A percentile compares a stretch with the other conserved stretches of the same genome.
These are phyloP conservation scores for Exephanes ischioxanthus DNA, from an alignment of 2,888 invertebrate genomes.

Conservation along the genomic window DNA sequence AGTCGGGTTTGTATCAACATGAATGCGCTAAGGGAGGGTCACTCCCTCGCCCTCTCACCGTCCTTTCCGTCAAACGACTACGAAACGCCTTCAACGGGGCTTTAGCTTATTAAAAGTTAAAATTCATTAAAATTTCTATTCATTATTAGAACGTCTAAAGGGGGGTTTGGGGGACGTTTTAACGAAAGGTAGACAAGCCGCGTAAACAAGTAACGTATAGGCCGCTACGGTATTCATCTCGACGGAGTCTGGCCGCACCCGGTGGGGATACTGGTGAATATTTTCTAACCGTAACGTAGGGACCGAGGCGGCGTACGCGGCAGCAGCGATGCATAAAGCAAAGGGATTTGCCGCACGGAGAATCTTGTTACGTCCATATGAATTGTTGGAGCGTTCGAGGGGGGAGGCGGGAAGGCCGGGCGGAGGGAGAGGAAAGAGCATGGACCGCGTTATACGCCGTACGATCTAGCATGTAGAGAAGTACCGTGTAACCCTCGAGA, in stretches of 20 bases:
- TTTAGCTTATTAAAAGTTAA: conserved; percentile 66
- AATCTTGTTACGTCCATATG: conserved; percentile 67
- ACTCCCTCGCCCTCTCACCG: background rate
- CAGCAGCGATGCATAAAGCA: conserved; percentile 65
- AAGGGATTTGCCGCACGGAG: conserved; percentile 66
- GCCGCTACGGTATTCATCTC: conserved; percentile 40
- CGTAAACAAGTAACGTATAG: conserved; percentile 10
- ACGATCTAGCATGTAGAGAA: conserved; percentile 25
- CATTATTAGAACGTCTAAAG: conserved; percentile 37
- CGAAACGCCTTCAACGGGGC: conserved; percentile 14
- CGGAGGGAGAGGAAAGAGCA: conserved; percentile 54
- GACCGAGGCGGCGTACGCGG: conserved; percentile 18
- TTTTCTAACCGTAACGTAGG: conserved; percentile 61
- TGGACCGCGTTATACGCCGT: conserved; percentile 40
- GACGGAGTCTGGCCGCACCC: conserved; percentile 24
- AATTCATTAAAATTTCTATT: conserved; percentile 68
- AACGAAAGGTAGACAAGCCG: background rate
- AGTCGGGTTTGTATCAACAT: conserved; percentile 33
- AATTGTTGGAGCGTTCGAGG: conserved; percentile 59
- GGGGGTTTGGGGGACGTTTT: background rate
- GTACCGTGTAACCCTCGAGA: conserved; percentile 30
- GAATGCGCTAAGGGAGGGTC: conserved; percentile 1
- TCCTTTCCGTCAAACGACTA: conserved; percentile 3
- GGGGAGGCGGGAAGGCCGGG: background rate
- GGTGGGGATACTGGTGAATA: conserved; percentile 54